Conservation (phyloP, 2,113 vertebrate genomes). For the Nothoprocta perdicaria region DNA sequence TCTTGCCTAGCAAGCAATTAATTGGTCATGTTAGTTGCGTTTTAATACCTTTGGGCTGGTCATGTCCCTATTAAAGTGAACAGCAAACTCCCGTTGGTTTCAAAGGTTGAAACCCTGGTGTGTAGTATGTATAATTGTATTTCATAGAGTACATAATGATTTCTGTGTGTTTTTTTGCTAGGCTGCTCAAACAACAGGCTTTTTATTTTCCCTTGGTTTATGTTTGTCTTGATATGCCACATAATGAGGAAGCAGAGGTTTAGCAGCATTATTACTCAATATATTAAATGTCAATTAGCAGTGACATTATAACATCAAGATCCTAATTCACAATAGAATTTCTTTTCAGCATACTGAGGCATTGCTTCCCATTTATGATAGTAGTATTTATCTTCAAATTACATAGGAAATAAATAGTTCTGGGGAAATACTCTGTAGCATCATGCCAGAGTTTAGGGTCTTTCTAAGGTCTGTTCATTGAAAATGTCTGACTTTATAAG, state of each 20-base stretch:
- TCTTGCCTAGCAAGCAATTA: neutral
- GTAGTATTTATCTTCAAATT: constrained; percentile 30
- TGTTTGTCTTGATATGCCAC: neutral
- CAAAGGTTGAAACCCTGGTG: neutral
- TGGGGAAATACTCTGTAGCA: neutral
- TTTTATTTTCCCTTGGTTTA: neutral
- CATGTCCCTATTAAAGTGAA: neutral
- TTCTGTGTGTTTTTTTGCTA: neutral
- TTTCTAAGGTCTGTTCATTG: neutral
- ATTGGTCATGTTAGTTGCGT: neutral
- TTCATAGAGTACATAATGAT: neutral
- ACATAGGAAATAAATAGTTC: neutral
- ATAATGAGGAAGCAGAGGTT: constrained; percentile 21
- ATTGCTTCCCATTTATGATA: constrained; percentile 36
- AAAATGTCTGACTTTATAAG: neutral
- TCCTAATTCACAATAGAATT: constrained; percentile 39
- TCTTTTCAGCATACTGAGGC: constrained; percentile 17
- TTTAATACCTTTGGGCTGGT: neutral
- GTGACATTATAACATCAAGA: constrained; percentile 14
- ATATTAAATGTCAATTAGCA: constrained; percentile 66
- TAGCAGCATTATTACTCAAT: constrained; percentile 8
- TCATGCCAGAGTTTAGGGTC: neutral
- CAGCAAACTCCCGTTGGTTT: neutral
- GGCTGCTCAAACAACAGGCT: neutral
- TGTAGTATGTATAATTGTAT: neutral